Percentiles rank a stretch among this genome's conserved stretches.
phyloP scores from a whole-genome alignment of 1,140 invertebrate genomes.

The Tetramorium simillimum region DNA sequence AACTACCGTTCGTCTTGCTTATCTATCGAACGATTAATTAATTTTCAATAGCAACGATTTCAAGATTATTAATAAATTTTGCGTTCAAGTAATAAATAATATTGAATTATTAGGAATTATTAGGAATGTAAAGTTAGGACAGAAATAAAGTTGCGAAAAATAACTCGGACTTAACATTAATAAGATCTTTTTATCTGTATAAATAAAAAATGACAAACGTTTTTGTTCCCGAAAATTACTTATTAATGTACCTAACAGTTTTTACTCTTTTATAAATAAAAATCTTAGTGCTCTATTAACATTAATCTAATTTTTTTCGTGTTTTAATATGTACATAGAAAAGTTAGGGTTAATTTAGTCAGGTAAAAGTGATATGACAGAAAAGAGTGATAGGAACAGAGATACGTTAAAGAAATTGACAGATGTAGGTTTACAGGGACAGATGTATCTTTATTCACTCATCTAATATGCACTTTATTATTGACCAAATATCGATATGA shows the following conservation, averaged over 20 bases:
- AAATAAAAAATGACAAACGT: background rate
- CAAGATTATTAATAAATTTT: background rate
- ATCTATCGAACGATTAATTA: conserved; percentile 26
- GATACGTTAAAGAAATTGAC: background rate
- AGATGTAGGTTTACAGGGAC: background rate
- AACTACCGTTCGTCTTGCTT: conserved; percentile 26
- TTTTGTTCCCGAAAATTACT: background rate
- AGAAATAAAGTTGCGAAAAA: background rate
- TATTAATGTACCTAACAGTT: background rate
- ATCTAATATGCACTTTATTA: conserved; percentile 77
- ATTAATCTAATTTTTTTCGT: background rate
- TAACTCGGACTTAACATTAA: background rate
- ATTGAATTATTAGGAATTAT: background rate
- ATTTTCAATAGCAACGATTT: background rate
- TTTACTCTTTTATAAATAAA: conserved; percentile 17
- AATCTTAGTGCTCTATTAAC: background rate
- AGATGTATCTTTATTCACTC: background rate
- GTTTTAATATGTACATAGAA: background rate
- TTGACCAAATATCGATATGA: conserved; percentile 74
- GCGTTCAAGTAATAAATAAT: background rate
- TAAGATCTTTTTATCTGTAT: background rate
- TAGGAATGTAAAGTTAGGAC: background rate
- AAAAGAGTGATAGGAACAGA: background rate
- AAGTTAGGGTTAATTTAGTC: background rate
- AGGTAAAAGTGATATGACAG: background rate